Evolutionary conservation across 2,888 invertebrate species (phyloP), one percentile per base, ranked within the genome.

Genomic region (Trachelus iudaicus): DNA sequence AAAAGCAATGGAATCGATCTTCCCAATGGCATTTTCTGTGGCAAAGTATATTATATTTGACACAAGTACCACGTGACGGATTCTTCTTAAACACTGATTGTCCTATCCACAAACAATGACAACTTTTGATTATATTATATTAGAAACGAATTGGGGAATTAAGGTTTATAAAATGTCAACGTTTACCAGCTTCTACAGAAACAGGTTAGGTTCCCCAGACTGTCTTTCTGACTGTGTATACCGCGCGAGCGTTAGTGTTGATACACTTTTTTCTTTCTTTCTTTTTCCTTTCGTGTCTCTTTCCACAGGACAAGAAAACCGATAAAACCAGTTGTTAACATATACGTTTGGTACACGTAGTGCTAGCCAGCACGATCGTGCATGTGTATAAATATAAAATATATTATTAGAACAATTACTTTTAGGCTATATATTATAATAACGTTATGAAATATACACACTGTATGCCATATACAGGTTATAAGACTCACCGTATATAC

Each of bases 401-500:
- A 23, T 56, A 56, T 23, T 40, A 15, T 40, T 15, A 40, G 40
- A 40, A 56, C 15, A 56, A 56, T 56, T 23, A 56, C 23, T 56
- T 23, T 9, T 56, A 23, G 23, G 56, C 23, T 56, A 23, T 9
- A 56, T 23, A 23, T 56, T 23, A 56, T 23, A 56, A 56, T 6
- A 40, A 9, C 23, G 1, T 56, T 56, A 23, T 56, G 23, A 56
- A 56, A 23, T 56, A 23, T 56, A 56, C 1, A 56, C 23, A 9
- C 9, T 56, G 56, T 40, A 40, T 56, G 23, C 9, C 23, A 56
- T 56, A 2, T 56, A 56, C 56, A 56, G 23, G 23, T 23, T 56
- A 56, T 56, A 56, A 23, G 56, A 86, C 89, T 89, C 84, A 89
- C 89, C 89, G 89, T 89, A 88, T 87, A 83, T 83, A 86, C 88